Base-by-base conservation (phyloP, 2,888 invertebrate genomes). In the Prionchulus punctatus region DNA sequence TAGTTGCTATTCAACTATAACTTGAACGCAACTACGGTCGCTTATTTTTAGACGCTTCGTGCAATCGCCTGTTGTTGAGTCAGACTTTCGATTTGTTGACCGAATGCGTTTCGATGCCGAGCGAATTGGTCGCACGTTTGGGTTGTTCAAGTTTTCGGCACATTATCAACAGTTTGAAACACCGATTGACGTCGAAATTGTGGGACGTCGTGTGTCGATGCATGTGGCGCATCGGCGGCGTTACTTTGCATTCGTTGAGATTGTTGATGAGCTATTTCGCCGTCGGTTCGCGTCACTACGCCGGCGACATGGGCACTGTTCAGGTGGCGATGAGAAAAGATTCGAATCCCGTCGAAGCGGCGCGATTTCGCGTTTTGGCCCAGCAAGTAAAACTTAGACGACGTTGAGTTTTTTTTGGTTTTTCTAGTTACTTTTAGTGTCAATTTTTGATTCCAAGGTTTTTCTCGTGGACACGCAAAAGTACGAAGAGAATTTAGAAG, bases 261-360 rank as follows among this genome's bases (percentile, higher is more conserved):
- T 88, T 88, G 73, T 76, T 94, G 43, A 87, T 87, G 57, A 81
- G 85, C 66, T 88, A 88, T 42, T 94, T 91, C 71, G 84, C 86
- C 74, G 1, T 87, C 87, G 62, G 23, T 26, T 49, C 50, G 7
- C 26, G 7, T 4, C 30, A 30, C 21, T 49, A 49, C 30, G 27
- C 7, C 21, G 65, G 64, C 1, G 66, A 66, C 49, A 4, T 12
- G n/a, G 58, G 58, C 36, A 7, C 21, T 42, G 89, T 91, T 0
- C 90, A 90, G 77, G 90, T 91, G 4, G 91, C 91, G 1, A 89
- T 90, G 0, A 78, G 90, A 50, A 80, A 84, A 58, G 90, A 91
- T 70, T 86, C 86, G 67, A 83, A 85, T 1, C 77, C 83, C 15
- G 82, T 83, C 60, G 89, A 90, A 68, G 83, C 86, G 66, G 82